Conservation (phyloP, 1,140 invertebrate species). For the Tetramorium parvispinum region DNA sequence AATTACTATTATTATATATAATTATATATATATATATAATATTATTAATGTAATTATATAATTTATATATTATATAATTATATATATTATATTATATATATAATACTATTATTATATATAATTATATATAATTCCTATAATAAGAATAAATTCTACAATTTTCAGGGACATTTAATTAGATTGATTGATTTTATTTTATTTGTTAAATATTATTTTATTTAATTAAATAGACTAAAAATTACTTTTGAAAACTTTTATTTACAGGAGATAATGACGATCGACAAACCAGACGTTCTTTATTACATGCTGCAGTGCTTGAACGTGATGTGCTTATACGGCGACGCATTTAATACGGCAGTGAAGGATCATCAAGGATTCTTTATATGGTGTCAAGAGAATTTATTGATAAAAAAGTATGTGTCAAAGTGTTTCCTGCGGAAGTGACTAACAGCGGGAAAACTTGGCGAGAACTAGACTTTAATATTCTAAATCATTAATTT, state of each 20-base stretch:
- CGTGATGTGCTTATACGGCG: slow-evolving; percentile 96
- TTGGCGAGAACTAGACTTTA: background rate
- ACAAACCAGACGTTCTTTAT: slow-evolving; percentile 97
- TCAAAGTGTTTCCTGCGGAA: background rate
- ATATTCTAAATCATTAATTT: background rate
- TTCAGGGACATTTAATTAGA: background rate
- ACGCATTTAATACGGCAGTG: slow-evolving; percentile 94
- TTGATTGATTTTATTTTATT: background rate
- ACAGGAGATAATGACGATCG: slow-evolving; percentile 92
- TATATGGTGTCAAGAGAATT: slow-evolving; percentile 98
- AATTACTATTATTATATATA: too few relatives aligned
- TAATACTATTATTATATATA: too few relatives aligned
- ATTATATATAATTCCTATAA: background rate
- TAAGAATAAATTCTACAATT: background rate
- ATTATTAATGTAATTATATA: too few relatives aligned
- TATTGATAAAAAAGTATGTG: slow-evolving; percentile 96
- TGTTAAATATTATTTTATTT: background rate
- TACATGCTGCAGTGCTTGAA: slow-evolving; percentile 97
- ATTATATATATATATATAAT: too few relatives aligned
- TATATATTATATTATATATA: too few relatives aligned
- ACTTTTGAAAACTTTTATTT: slow-evolving; percentile 47
- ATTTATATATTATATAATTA: too few relatives aligned
- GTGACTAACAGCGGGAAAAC: background rate
- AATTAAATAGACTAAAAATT: background rate
- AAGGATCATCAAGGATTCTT: slow-evolving; percentile 97